phyloP scores from a whole-genome alignment of 2,888 invertebrate species.

The Ethmia dodecea region DNA sequence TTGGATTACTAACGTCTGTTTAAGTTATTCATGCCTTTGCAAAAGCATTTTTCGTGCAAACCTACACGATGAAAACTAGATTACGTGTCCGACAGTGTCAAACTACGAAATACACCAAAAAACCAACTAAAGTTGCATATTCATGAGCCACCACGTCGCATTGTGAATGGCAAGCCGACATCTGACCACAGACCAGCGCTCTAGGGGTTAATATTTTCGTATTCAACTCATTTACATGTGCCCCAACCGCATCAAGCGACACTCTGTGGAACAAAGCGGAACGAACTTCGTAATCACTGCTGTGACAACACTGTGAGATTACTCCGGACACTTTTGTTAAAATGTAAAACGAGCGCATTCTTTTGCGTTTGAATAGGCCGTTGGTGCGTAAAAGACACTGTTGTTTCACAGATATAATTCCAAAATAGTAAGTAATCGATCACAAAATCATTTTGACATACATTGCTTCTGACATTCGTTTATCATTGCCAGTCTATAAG shows the following conservation, averaged over 20 bases:
- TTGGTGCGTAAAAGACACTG: background rate
- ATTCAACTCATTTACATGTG: conserved; percentile 42
- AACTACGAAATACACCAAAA: background rate
- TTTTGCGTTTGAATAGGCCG: background rate
- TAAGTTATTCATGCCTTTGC: background rate
- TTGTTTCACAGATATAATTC: background rate
- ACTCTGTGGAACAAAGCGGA: conserved; percentile 26
- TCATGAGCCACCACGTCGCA: background rate
- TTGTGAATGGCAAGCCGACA: conserved; percentile 1
- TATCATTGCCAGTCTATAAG: no score
- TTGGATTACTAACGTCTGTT: no score
- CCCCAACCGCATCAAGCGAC: conserved; percentile 32
- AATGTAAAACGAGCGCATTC: background rate
- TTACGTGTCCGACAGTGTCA: no score
- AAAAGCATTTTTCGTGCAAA: background rate
- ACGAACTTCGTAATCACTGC: conserved; percentile 32
- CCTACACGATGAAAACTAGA: background rate
- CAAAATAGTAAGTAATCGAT: background rate
- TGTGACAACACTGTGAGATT: conserved; percentile 7
- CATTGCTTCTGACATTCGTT: no score
- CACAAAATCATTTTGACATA: no score
- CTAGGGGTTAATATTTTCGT: conserved; percentile 40
- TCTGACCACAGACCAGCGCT: conserved; percentile 1
- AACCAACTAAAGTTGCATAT: background rate
- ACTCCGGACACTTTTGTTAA: background rate